Evolutionary conservation across 2,113 vertebrate species (phyloP).

Genomic region (Rhabdornis inornatus): DNA sequence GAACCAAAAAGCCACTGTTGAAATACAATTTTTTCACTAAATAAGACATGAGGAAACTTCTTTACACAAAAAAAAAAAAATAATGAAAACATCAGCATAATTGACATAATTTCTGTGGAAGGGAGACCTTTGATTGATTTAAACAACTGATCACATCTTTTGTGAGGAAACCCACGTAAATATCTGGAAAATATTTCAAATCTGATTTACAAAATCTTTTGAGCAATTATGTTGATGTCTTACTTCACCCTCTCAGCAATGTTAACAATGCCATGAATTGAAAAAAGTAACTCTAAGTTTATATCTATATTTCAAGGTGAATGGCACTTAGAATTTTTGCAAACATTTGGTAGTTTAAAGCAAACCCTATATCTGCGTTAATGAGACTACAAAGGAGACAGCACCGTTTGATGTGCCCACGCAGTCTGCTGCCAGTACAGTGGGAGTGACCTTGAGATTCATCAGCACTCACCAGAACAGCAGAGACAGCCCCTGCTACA

Average conservation of each 20-base stretch:
- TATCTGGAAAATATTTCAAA: not conserved
- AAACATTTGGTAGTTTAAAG: not conserved
- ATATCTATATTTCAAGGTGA: not conserved
- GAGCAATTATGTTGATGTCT: not conserved
- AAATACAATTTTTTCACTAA: not conserved
- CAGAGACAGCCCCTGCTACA: not conserved
- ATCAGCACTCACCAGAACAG: not conserved
- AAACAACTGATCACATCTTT: not conserved
- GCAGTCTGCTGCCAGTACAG: not conserved
- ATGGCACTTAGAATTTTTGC: not conserved
- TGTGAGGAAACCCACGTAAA: not conserved
- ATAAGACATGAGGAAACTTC: not conserved
- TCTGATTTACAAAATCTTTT: not conserved
- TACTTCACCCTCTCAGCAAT: not conserved
- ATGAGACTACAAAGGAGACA: not conserved
- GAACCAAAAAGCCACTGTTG: not conserved
- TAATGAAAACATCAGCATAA: not conserved
- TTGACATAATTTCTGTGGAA: not conserved
- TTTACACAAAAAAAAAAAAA: not conserved
- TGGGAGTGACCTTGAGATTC: not conserved
- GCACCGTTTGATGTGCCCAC: not conserved
- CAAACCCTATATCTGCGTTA: not conserved
- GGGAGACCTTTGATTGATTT: not conserved
- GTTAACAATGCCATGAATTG: rapidly evolving
- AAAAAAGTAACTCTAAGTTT: not conserved